Conservation (phyloP, 1,140 invertebrate species). For the Epicauta chinensis region DNA sequence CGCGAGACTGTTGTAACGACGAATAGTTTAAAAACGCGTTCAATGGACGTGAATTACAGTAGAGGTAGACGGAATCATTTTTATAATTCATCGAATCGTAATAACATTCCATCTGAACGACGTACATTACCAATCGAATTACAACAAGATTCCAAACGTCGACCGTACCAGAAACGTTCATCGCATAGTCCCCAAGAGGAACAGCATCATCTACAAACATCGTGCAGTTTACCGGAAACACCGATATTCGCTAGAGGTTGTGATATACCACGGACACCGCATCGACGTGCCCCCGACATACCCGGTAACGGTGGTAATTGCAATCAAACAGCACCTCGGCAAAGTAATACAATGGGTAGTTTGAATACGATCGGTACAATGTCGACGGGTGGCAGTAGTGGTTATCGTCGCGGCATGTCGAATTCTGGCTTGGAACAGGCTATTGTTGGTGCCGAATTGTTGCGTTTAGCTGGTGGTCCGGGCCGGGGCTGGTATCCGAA, state of each 20-base stretch:
- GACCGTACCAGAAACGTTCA: slow-evolving; percentile 45
- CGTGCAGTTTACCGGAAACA: slow-evolving; percentile 74
- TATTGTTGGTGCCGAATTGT: slow-evolving; percentile 65
- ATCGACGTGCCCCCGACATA: slow-evolving; percentile 51
- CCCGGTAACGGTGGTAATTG: slow-evolving; percentile 34
- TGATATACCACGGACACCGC: slow-evolving; percentile 69
- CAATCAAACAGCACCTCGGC: slow-evolving; percentile 48
- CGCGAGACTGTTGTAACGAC: slow-evolving; percentile 53
- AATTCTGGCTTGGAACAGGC: slow-evolving; percentile 43
- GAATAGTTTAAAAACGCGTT: slow-evolving; percentile 70
- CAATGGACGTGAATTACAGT: slow-evolving; percentile 63
- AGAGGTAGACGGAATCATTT: slow-evolving; percentile 56
- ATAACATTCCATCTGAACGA: slow-evolving; percentile 53
- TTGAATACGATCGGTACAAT: slow-evolving; percentile 47
- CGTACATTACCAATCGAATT: slow-evolving; percentile 64
- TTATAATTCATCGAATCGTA: slow-evolving; percentile 47
- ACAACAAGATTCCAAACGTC: slow-evolving; percentile 47
- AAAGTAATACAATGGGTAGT: slow-evolving; percentile 55
- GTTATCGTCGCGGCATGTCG: slow-evolving; percentile 28
- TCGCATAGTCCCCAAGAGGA: slow-evolving; percentile 47
- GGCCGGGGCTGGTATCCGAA: slow-evolving; percentile 79
- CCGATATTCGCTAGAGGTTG: slow-evolving; percentile 75
- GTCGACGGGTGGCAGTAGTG: slow-evolving; percentile 30
- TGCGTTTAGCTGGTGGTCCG: slow-evolving; percentile 68
- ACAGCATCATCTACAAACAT: slow-evolving; percentile 63